Conservation (phyloP, 2,888 invertebrate genomes). For the Ennomos quercinarius region DNA sequence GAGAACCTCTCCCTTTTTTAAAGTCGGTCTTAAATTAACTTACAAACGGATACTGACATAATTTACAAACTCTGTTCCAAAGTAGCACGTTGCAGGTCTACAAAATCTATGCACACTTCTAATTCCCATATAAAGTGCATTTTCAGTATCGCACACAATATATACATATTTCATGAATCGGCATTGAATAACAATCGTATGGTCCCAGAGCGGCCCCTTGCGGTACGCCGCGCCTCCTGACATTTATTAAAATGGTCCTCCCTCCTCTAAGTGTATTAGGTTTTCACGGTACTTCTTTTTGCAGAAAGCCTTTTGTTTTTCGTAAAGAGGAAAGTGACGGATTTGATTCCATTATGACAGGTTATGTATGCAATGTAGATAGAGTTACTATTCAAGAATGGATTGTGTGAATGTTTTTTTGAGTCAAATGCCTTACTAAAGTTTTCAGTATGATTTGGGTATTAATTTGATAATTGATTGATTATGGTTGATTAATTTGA, state of each 20-base stretch:
- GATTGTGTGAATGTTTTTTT: no score
- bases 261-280: slow-evolving; percentile 60
- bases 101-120: slow-evolving; percentile 4
- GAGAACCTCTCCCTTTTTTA: no score
- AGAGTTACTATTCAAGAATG: no score
- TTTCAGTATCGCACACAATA: slow-evolving; percentile 49
- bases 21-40: no score
- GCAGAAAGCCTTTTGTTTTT: slow-evolving; percentile 13
- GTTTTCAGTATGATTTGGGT: no score
- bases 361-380: background rate
- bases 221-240: slow-evolving; percentile 33
- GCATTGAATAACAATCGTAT: slow-evolving; percentile 69
- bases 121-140: slow-evolving; percentile 37
- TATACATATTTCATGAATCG: slow-evolving; percentile 78
- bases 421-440: no score
- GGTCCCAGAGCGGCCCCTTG: slow-evolving; percentile 38
- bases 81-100: no score
- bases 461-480: no score
- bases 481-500: no score
- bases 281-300: slow-evolving; percentile 38
- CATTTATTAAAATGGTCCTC: slow-evolving; percentile 41
- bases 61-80: no score
- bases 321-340: background rate
- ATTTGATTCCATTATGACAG: background rate
- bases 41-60: no score